Percentiles rank a stretch among this genome's conserved stretches.
Conservation (phyloP, 1,140 invertebrate genomes). For the Zaprionus vittiger region DNA sequence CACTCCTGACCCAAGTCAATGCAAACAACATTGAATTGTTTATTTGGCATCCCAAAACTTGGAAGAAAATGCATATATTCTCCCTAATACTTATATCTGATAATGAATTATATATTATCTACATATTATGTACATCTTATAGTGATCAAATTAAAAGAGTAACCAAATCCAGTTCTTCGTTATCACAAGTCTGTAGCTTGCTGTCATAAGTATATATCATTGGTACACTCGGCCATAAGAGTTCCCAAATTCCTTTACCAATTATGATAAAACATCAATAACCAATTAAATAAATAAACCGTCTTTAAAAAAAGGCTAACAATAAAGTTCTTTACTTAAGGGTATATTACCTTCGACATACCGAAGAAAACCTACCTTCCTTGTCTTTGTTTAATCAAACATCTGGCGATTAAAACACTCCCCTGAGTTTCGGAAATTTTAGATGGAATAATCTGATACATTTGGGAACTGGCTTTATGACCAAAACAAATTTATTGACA, state of each 20-base stretch:
- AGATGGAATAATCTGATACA: constrained; percentile 12
- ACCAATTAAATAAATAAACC: no score
- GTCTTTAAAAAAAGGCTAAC: no score
- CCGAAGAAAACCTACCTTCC: background rate
- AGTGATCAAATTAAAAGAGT: no score
- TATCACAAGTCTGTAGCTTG: no score
- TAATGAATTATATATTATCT: background rate
- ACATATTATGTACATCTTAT: no score
- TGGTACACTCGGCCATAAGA: no score
- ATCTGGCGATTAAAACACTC: background rate
- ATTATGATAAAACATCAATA: no score
- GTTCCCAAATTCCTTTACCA: no score
- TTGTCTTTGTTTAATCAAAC: constrained; percentile 4
- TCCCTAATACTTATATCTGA: background rate
- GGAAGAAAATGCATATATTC: background rate
- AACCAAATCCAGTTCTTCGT: no score
- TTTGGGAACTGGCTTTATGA: constrained; percentile 1
- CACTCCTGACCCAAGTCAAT: constrained; percentile 14
- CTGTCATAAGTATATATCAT: no score
- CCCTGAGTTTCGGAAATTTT: background rate
- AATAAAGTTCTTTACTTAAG: background rate
- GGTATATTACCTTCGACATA: background rate
- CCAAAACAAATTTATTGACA: constrained; percentile 12
- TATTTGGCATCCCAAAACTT: background rate
- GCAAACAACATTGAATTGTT: background rate